Evolutionary conservation across 2,113 vertebrate species (phyloP), one percentile per base, ranked within the genome.

Genomic region (Peromyscus leucopus): DNA sequence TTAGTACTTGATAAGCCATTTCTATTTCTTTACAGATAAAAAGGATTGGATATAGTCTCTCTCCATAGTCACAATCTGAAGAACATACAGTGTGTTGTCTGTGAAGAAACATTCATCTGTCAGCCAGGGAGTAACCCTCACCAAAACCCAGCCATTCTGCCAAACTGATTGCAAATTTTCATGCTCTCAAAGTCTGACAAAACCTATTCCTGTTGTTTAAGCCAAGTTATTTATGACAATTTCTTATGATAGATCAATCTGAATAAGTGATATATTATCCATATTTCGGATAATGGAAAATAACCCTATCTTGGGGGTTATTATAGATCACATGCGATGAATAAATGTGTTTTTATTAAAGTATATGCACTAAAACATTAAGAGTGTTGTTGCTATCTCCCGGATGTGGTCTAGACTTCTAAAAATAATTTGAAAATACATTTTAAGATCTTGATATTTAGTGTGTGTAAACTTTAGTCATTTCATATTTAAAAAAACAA

Each of bases 131-230:
- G 31, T 15, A 7, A 61, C 1, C 33, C 4, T 90, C 11, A 48
- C 4, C 28, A 93, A 12, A 93, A 24, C 5, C 2, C 13, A 15
- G 63, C 2, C 10, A 80, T 2, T 0, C 4, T 33, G 17, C 2
- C 28, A 82, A 28, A 2, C 7, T 39, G 0, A 79, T 82, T 10
- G 78, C 16, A 69, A 67, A 67, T 36, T 55, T 9, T 17, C 19
- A 55, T 4, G 0, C 2, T 48, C 31, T 46, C 39, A 33, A 26
- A 86, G 17, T 28, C 57, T 71, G 67, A 82, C 19, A 87, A 91
- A 71, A 92, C 71, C n/a, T 36, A 89, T 61, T 89, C 71, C 7
- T 69, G 8, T n/a, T 63, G 39, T 85, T 89, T 75, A 61, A 92
- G 3, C 9, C 31, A 46, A 1, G 7, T 4, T 76, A 3, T 67